A percentile compares a stretch with the other conserved stretches of the same genome.
Evolutionary conservation across 2,888 invertebrate genomes (phyloP).

Genomic region (Macrosoma leucophasiata): DNA sequence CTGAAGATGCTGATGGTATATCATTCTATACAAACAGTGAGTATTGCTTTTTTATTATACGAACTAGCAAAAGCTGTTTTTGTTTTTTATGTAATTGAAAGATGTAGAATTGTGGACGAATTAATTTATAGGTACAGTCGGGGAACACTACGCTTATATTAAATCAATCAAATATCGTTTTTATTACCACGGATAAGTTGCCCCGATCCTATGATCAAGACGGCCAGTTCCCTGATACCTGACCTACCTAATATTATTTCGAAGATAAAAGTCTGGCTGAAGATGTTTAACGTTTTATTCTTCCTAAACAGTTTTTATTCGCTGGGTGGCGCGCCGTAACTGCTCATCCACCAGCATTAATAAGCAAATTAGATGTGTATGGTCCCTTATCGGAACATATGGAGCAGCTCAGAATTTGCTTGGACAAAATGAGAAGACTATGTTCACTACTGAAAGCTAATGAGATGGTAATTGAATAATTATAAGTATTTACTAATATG

Average conservation of each 20-base stretch:
- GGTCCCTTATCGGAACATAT: constrained; percentile 50
- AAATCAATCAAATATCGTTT: not conserved
- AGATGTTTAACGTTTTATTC: no score
- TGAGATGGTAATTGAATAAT: constrained; percentile 41
- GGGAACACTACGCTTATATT: no score
- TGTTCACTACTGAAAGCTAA: constrained; percentile 39
- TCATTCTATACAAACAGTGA: constrained; percentile 62
- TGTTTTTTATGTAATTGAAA: not conserved
- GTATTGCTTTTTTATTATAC: constrained; percentile 18
- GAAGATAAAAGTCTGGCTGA: no score
- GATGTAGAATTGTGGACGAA: no score
- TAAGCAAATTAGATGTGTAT: constrained; percentile 54
- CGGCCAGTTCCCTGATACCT: no score
- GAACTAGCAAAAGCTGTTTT: no score
- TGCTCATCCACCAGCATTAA: constrained; percentile 60
- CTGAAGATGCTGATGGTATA: constrained; percentile 58
- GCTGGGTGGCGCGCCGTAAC: constrained; percentile 47
- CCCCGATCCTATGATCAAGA: no score
- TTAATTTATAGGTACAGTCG: no score
- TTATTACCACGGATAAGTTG: no score
- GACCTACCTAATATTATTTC: no score
- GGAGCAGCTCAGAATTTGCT: constrained; percentile 57
- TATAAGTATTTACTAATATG: no score
- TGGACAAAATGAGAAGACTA: constrained; percentile 51
- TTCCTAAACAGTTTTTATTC: constrained; percentile 45